phyloP scores from a whole-genome alignment of 2,888 invertebrate genomes.

The Lasioglossum villosulum region DNA sequence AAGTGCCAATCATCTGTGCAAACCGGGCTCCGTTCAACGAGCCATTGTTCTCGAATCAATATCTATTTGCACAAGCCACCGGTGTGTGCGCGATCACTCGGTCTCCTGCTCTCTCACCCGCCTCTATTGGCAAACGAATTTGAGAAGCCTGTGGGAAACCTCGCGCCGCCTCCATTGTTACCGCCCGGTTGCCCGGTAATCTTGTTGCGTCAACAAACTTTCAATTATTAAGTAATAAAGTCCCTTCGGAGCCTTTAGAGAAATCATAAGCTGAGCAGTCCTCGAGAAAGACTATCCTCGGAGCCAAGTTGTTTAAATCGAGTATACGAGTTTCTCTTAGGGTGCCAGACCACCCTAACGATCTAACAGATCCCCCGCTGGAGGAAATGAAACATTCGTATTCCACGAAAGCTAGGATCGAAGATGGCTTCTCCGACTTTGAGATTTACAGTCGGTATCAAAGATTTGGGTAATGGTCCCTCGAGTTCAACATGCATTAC shows the following conservation, averaged over 20 bases:
- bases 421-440: too few relatives aligned
- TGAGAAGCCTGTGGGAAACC: slow-evolving; percentile 14
- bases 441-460: too few relatives aligned
- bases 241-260: not conserved
- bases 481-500: not conserved
- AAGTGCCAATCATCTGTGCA: slow-evolving; percentile 60
- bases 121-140: slow-evolving; percentile 24
- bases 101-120: not conserved
- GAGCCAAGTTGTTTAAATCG: not conserved
- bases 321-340: not conserved
- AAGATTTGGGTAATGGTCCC: not conserved
- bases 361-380: not conserved
- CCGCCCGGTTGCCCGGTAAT: not conserved
- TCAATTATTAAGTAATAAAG: slow-evolving; percentile 23
- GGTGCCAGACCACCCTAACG: not conserved
- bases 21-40: slow-evolving; percentile 30
- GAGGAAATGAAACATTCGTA: not conserved
- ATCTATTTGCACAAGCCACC: slow-evolving; percentile 37
- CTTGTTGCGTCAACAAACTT: slow-evolving; percentile 23
- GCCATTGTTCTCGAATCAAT: slow-evolving; percentile 61
- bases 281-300: not conserved
- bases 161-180: slow-evolving; percentile 1
- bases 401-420: too few relatives aligned
- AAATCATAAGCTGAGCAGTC: not conserved
- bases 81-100: slow-evolving; percentile 15